Base-by-base conservation (phyloP, 1,140 invertebrate genomes). In the Cheumatopsyche charites region DNA sequence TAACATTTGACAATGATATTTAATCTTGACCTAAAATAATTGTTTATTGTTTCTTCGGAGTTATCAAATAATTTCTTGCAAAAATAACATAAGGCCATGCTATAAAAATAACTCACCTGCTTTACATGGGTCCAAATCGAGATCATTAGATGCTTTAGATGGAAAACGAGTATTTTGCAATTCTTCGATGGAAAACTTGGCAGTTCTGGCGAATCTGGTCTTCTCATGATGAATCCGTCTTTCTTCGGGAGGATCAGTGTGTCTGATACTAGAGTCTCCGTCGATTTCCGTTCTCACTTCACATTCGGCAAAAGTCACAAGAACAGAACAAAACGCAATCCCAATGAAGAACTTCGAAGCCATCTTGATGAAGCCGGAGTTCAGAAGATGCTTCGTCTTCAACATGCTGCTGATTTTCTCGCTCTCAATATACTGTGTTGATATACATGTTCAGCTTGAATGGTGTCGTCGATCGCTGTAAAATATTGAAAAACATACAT, bases 121-220 rank as follows among this genome's bases (percentile, higher is more conserved):
- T 87, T 94, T 94, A 81, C 93, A 94, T 71, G 93, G 89, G 85
- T 95, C 93, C 84, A 92, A 82, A 80, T 93, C 92, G 62, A 92
- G 79, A 82, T 95, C 92, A 75, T 87, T 86, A 29, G 91, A 92
- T 41, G 89, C 87, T 77, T 88, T 88, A 62, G 85, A 83, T 12
- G 90, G 86, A 78, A 91, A 92, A 71, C 85, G 83, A 26, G 80
- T 84, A 58, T 80, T 84, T 73, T 91, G 79, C 62, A 94, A 79
- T 77, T 93, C 87, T 25, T 93, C 89, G 76, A 90, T 86, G 63
- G 88, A 90, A 77, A 87, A 93, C 78, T 87, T 89, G 65, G 62
- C 73, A 42, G 61, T 75, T 62, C 47, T 70, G 61, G 65, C 71
- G 25, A 69, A 69, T 67, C 82, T 79, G 0, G 78, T 78, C 66